Conservation (phyloP, 2,797 vertebrate genomes). For the Microcaecilia unicolor region DNA sequence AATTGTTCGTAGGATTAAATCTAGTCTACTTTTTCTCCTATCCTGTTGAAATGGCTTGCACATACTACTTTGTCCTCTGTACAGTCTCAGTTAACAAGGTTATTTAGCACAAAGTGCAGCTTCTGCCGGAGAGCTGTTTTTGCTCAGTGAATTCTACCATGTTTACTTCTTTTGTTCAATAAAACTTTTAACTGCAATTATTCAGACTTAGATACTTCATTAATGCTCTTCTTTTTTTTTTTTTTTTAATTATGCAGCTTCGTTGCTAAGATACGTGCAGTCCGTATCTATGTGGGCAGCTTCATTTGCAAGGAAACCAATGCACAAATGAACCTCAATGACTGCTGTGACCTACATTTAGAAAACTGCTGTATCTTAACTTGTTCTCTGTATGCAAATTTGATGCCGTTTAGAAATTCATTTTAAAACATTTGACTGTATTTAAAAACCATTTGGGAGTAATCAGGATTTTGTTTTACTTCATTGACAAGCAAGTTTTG, state of each 20-base stretch:
- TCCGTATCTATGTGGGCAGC: constrained; percentile 16
- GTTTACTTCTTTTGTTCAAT: constrained; percentile 63
- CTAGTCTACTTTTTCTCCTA: constrained; percentile 36
- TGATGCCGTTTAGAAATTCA: no score
- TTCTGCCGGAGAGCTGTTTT: constrained; percentile 46
- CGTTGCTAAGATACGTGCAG: constrained; percentile 26
- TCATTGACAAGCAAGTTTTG: no score
- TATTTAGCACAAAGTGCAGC: constrained; percentile 60
- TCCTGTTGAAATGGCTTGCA: constrained; percentile 44
- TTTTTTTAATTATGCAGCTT: constrained; percentile 24
- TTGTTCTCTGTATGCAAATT: neutral
- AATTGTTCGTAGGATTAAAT: constrained; percentile 27
- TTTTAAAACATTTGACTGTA: no score
- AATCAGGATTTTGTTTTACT: no score
- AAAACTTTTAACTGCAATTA: constrained; percentile 58
- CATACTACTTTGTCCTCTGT: constrained; percentile 39
- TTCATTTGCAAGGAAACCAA: constrained; percentile 28
- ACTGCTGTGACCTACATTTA: constrained; percentile 31
- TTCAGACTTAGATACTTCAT: constrained; percentile 36
- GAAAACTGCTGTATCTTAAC: constrained; percentile 3
- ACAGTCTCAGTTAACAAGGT: constrained; percentile 48
- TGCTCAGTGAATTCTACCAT: constrained; percentile 51
- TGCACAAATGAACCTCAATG: constrained; percentile 21
- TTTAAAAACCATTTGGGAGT: no score
- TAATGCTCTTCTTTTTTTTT: no score